Conservation (phyloP, 2,797 vertebrate species). For the Anas bernieri region DNA sequence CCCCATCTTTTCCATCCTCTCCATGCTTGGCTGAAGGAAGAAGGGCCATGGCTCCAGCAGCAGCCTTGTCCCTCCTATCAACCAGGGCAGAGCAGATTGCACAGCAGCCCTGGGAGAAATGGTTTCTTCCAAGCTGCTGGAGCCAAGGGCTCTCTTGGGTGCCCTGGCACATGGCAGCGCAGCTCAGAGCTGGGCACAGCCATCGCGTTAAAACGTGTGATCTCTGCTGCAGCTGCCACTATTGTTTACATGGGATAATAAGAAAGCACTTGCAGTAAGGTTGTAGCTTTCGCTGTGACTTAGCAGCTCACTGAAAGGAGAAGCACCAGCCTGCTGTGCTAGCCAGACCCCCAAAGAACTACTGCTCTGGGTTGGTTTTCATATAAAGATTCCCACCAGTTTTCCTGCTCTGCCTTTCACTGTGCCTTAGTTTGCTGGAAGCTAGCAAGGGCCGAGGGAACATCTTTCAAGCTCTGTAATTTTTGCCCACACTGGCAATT, state of each 20-base stretch:
- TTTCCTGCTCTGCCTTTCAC: not conserved
- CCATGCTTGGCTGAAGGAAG: not conserved
- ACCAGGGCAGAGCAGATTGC: not conserved
- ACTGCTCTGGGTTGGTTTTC: not conserved
- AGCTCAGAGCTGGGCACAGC: not conserved
- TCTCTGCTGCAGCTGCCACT: not conserved
- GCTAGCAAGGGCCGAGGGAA: not conserved
- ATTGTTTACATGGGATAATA: not conserved
- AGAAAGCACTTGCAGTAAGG: not conserved
- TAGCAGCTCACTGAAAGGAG: not conserved
- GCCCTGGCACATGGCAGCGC: no score
- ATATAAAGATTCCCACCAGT: not conserved
- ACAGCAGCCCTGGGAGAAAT: not conserved
- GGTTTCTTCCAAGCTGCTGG: not conserved
- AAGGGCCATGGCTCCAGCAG: accelerated
- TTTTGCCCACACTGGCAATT: not conserved
- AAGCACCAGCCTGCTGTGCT: accelerated
- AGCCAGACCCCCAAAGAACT: not conserved
- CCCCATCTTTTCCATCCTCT: accelerated
- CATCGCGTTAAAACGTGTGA: not conserved
- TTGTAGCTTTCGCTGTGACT: not conserved
- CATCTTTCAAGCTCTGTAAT: not conserved
- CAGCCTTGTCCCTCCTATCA: not conserved
- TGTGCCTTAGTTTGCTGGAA: not conserved
- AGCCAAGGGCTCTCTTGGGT: accelerated